A percentile compares a stretch with the other conserved stretches of the same genome.
Conservation (phyloP, 1,140 invertebrate species). For the Lepidurus packardi region DNA sequence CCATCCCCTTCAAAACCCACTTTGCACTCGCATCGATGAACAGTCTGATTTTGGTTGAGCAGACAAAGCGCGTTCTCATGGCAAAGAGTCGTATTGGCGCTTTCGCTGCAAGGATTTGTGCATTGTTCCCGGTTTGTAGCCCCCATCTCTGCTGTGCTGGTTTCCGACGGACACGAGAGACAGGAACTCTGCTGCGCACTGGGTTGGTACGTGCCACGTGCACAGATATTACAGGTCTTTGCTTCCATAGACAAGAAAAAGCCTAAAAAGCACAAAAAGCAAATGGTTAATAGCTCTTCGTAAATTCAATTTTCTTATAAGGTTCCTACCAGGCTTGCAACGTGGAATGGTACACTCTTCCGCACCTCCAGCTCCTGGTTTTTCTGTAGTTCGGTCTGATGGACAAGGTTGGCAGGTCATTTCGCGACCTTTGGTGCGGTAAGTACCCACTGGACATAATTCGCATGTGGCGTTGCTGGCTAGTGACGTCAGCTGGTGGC, state of each 20-base stretch:
- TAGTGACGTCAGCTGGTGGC: slow-evolving; percentile 63
- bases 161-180: slow-evolving; percentile 82
- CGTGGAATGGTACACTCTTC: slow-evolving; percentile 88
- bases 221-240: slow-evolving; percentile 80
- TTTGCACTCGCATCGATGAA: slow-evolving; percentile 89
- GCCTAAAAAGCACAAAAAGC: neutral
- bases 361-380: slow-evolving; percentile 69
- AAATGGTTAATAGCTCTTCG: neutral
- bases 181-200: slow-evolving; percentile 82
- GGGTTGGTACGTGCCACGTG: slow-evolving; percentile 87
- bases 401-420: slow-evolving; percentile 85
- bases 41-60: slow-evolving; percentile 72
- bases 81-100: slow-evolving; percentile 75
- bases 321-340: slow-evolving; percentile 60
- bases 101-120: slow-evolving; percentile 78
- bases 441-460: slow-evolving; percentile 83
- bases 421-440: slow-evolving; percentile 77
- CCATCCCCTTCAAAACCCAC: slow-evolving; percentile 87
- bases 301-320: too few species aligned
- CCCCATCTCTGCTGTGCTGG: slow-evolving; percentile 75
- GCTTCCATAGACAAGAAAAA: slow-evolving; percentile 41
- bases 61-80: slow-evolving; percentile 83
- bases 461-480: slow-evolving; percentile 69
- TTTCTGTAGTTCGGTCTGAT: slow-evolving; percentile 76
- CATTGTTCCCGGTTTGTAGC: slow-evolving; percentile 73